These are phyloP conservation scores for Caranx melampygus DNA, from an alignment of 2,113 vertebrate species.

Conservation along the genomic window DNA sequence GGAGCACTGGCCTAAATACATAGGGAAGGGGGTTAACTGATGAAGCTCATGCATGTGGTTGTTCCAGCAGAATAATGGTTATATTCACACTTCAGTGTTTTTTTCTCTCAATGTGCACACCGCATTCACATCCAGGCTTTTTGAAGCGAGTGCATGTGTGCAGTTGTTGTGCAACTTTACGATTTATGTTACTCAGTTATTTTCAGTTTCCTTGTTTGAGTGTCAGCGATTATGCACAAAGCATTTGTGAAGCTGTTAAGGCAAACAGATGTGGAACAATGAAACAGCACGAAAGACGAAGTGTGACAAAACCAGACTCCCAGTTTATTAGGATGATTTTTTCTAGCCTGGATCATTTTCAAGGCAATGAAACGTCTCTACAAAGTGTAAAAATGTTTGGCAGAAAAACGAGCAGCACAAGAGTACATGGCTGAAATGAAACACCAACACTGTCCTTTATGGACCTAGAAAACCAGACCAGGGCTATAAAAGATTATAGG, in stretches of 20 bases:
- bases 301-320: constrained; percentile 1
- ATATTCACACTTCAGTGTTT: neutral
- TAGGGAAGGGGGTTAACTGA: neutral
- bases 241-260: neutral
- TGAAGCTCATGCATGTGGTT: neutral
- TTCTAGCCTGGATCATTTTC: neutral
- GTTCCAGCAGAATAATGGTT: neutral
- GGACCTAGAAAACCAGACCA: neutral
- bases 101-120: neutral
- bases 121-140: neutral
- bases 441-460: too few species aligned
- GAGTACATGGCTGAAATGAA: neutral
- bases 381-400: neutral
- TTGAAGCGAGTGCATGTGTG: too few species aligned
- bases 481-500: neutral
- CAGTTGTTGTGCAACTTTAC: neutral
- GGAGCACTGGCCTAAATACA: constrained; percentile 88
- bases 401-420: neutral
- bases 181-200: neutral
- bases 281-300: neutral
- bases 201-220: neutral
- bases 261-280: constrained; percentile 1
- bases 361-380: neutral
- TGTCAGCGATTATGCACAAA: neutral
- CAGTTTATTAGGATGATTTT: neutral